Evolutionary conservation across 2,113 vertebrate genomes (phyloP), one percentile per base, ranked within the genome.

Genomic region (Gnathonemus longibarbis): DNA sequence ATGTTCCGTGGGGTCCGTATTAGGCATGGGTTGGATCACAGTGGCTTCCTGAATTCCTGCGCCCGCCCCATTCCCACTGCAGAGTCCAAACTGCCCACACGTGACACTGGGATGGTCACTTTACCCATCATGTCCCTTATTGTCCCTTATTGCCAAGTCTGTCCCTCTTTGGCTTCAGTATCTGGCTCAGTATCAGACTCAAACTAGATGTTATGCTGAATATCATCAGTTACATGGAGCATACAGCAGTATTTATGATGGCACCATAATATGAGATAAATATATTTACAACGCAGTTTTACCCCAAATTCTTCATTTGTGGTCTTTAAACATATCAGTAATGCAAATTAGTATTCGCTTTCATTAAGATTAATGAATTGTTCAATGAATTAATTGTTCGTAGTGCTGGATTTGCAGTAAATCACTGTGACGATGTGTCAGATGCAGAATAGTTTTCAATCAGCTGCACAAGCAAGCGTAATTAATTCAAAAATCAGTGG

Each of bases 341-440:
- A 87, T 87, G 50, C 85, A 87, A 87, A 87, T 87, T 52, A 87
- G 50, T 56, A 27, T 53, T 87, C 31, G 2, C 31, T 39, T 87
- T 87, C 85, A 87, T 56, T 87, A 87, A 87, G 50, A 87, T 87
- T 52, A 56, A 87, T 87, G 85, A 87, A 87, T 87, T 56, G 85
- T 87, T 87, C 85, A 87, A 42, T 56, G 85, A 87, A 87, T 87
- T 87, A 87, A 35, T 87, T 56, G 85, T 87, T 87, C 15, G 27
- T 53, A 35, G 85, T 53, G 85, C 27, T 87, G 85, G 50, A 27
- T 53, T 35, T 53, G 85, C n/a, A 42, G 27, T 52, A 52, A 87
- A 56, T 87, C 27, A 21, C 85, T 53, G 85, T 87, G 85, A 56
- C 50, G 17, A 8, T 56, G 85, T 50, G 85, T 87, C 85, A 87